These are phyloP conservation scores for Gymnobelideus leadbeateri DNA, from an alignment of 2,113 vertebrate species.

Conservation along the genomic window DNA sequence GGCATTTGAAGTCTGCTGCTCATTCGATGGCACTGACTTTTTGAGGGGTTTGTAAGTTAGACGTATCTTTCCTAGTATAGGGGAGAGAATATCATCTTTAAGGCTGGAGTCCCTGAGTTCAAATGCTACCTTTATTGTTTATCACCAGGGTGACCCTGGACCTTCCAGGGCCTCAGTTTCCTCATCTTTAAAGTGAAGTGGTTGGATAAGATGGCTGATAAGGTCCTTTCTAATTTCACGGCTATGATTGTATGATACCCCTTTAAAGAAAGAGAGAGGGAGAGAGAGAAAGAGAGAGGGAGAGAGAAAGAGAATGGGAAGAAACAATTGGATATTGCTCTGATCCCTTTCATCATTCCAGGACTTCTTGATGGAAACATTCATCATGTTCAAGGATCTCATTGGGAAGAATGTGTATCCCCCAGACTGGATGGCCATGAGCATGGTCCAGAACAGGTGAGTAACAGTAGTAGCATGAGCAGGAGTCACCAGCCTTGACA, in stretches of 20 bases:
- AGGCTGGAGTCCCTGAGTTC: not conserved
- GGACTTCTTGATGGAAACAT: slow-evolving; percentile 99
- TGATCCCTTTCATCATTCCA: slow-evolving; percentile 75
- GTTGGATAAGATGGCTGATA: not conserved
- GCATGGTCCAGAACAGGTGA: slow-evolving; percentile 99
- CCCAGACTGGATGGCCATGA: slow-evolving; percentile 98
- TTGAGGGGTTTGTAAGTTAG: not conserved
- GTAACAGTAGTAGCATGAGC: not conserved
- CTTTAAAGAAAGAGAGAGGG: not conserved
- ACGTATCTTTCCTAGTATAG: not conserved
- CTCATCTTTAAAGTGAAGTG: not conserved
- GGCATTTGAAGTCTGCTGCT: not conserved
- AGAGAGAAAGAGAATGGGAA: not conserved
- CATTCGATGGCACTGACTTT: not conserved
- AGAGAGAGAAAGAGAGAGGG: no score
- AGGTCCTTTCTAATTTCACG: not conserved
- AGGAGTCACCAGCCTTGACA: accelerated
- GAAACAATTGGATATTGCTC: not conserved
- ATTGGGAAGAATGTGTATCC: slow-evolving; percentile 98
- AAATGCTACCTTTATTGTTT: not conserved
- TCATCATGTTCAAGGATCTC: slow-evolving; percentile 96
- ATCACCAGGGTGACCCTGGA: not conserved
- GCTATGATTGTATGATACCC: not conserved
- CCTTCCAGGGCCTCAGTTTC: not conserved
- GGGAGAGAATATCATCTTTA: not conserved